phyloP scores from a whole-genome alignment of 2,113 vertebrate species.

The Psettodes erumei region DNA sequence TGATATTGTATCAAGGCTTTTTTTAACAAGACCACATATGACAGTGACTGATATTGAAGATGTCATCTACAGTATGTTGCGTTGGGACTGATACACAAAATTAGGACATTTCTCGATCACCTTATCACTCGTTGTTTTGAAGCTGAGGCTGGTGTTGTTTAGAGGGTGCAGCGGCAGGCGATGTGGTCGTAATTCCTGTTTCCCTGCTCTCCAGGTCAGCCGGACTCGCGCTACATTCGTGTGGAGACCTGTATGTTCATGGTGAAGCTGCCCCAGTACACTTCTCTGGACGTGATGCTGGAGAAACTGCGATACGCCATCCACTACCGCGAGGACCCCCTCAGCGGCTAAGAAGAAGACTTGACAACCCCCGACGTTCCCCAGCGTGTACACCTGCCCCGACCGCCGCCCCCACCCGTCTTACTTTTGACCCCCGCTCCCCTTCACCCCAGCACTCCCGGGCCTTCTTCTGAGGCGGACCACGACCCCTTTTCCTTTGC shows the following conservation, averaged over 20 bases:
- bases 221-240: constrained; percentile 94
- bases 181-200: too few species aligned
- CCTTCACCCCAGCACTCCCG: constrained; percentile 6
- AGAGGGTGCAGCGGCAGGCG: too few species aligned
- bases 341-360: constrained; percentile 90
- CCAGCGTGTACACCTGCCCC: neutral
- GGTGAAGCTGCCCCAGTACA: constrained; percentile 98
- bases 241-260: constrained; percentile 99
- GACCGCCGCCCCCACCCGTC: neutral
- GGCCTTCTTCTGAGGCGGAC: constrained; percentile 33
- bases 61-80: too few species aligned
- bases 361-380: constrained; percentile 27
- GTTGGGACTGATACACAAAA: too few species aligned
- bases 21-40: too few species aligned
- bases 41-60: too few species aligned
- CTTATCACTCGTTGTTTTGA: too few species aligned
- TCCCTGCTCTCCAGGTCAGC: constrained; percentile 83
- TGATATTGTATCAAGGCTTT: too few species aligned
- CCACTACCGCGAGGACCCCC: constrained; percentile 97
- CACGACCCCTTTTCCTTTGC: constrained; percentile 27
- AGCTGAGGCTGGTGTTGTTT: too few species aligned
- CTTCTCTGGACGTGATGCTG: constrained; percentile 95
- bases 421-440: neutral
- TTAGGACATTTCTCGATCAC: too few species aligned
- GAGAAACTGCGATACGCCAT: constrained; percentile 97